Conservation (phyloP, 2,113 vertebrate genomes). For the Merops nubicus region DNA sequence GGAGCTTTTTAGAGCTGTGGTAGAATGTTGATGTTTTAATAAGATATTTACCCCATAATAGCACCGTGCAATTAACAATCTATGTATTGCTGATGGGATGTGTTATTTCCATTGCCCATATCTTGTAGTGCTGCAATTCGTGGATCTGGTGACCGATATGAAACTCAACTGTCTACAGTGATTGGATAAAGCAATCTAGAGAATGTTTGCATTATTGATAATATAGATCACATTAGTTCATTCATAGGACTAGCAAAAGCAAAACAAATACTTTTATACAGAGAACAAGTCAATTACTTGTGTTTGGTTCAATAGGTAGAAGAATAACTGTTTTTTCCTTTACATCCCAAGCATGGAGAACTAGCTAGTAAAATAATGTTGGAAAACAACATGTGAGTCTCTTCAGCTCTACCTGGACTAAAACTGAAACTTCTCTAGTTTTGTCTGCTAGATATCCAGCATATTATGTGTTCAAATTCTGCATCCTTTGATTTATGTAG, state of each 20-base stretch:
- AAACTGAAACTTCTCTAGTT: neutral
- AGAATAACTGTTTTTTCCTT: neutral
- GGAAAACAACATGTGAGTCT: neutral
- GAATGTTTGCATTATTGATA: slow-evolving; percentile 7
- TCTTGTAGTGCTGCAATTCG: neutral
- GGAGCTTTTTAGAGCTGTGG: neutral
- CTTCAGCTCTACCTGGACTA: neutral
- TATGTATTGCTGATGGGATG: neutral
- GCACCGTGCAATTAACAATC: neutral
- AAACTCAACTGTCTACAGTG: neutral
- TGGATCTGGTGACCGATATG: neutral
- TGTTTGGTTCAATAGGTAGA: neutral
- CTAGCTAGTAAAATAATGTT: neutral
- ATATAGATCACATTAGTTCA: neutral
- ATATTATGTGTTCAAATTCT: neutral
- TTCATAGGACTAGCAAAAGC: neutral
- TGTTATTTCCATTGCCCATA: neutral
- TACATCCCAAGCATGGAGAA: neutral
- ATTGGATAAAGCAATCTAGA: neutral
- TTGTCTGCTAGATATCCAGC: neutral
- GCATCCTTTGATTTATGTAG: neutral
- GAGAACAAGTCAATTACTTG: neutral
- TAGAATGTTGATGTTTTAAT: neutral
- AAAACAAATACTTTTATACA: neutral
- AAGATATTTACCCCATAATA: neutral